Base-by-base conservation (phyloP, 1,140 invertebrate genomes). In the Branchinecta lindahli region DNA sequence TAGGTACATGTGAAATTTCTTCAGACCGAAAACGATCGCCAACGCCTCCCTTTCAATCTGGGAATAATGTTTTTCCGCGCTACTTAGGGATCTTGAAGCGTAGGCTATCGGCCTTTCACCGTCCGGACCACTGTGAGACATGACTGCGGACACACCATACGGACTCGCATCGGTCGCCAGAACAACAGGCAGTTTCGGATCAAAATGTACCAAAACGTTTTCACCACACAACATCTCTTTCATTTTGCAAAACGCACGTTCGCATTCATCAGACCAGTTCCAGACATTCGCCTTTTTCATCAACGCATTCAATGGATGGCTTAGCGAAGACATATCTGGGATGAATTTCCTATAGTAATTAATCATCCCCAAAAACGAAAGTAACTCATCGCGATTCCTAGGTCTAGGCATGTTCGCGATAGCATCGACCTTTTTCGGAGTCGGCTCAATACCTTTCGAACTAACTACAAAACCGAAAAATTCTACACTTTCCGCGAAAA, bases 141-240 rank as follows among this genome's bases (percentile, higher is more conserved):
- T 45, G 0, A 84, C 79, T 3, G 79, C 80, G 18, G 80, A 80
- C 7, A 83, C 44, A 0, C 79, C 81, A 65, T 74, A 74, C 4
- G 76, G 73, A 33, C 74, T 77, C 20, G 77, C 79, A 73, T 83
- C 81, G 9, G 74, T 77, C 8, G 78, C 73, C 8, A 84, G 75
- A 75, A 81, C 76, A 75, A 83, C 75, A 77, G 82, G 80, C 76
- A 79, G 76, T 75, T 78, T 72, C n/a, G 77, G 76, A 66, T 81
- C 73, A 70, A 75, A 81, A 69, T 79, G 80, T n/a, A 74, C 74
- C 8, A 83, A 61, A 1, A 61, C 12, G 12, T 61, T 61, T 61
- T 61, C 52, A 12, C 52, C 52, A 15, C 12, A 15, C 6, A 61
- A 61, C 12, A 12, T 61, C 6, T 61, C 52, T 61, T 66, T 73